Percentiles rank a stretch among this genome's conserved stretches.
Evolutionary conservation across 2,888 invertebrate species (phyloP).

Genomic region (Linyphia triangularis): DNA sequence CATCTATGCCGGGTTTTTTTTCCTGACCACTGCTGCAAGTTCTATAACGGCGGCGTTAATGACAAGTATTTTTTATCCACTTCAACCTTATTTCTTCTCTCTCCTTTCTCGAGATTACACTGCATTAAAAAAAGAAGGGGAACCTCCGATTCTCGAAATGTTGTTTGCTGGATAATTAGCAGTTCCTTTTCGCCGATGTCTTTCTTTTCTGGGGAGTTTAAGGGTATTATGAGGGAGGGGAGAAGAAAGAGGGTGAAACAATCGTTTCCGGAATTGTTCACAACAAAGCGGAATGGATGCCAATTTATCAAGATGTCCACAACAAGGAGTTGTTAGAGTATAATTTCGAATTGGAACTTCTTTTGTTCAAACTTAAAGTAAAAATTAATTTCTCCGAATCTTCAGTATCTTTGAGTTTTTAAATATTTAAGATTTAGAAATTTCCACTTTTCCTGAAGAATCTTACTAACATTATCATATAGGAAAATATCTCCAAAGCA

Average conservation of each 20-base stretch:
- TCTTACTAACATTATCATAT: too few species aligned
- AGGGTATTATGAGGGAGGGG: conserved; percentile 20
- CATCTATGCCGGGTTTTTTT: conserved; percentile 10
- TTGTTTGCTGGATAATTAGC: conserved; percentile 66
- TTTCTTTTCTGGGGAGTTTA: conserved; percentile 24
- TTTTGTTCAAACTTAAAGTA: background rate
- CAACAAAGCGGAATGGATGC: conserved; percentile 28
- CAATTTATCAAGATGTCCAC: conserved; percentile 43
- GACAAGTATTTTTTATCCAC: conserved; percentile 45
- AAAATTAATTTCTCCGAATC: background rate
- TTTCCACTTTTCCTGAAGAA: too few species aligned
- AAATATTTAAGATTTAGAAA: too few species aligned
- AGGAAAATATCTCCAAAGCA: too few species aligned
- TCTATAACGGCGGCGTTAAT: conserved; percentile 53
- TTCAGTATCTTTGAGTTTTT: background rate
- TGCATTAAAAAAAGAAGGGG: conserved; percentile 47
- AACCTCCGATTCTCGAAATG: conserved; percentile 37
- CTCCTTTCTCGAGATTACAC: conserved; percentile 12
- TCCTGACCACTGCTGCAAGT: conserved; percentile 10
- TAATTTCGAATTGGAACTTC: conserved; percentile 25
- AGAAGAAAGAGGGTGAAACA: conserved; percentile 3
- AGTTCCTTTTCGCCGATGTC: conserved; percentile 47
- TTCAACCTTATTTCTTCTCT: background rate
- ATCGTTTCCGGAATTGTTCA: conserved; percentile 46
- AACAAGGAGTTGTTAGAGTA: conserved; percentile 12